A percentile compares a stretch with the other conserved stretches of the same genome.
Evolutionary conservation across 1,140 invertebrate species (phyloP).

Genomic region (Micrasema minimum): DNA sequence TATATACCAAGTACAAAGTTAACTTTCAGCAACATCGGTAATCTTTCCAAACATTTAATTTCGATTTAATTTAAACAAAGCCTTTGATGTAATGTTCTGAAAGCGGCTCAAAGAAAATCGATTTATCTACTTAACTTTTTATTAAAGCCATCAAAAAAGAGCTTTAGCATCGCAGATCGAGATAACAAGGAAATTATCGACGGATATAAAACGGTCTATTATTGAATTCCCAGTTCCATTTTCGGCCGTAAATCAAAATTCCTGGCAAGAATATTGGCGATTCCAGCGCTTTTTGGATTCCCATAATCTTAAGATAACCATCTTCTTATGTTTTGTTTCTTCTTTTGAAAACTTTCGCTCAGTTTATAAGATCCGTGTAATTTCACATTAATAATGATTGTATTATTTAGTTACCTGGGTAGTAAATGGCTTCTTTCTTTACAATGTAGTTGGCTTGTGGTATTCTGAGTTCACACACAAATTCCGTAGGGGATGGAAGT

Average conservation of each 20-base stretch:
- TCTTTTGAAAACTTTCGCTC: no score
- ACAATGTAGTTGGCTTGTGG: constrained; percentile 73
- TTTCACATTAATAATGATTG: no score
- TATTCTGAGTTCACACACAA: constrained; percentile 74
- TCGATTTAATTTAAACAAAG: constrained; percentile 3
- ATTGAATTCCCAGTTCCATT: constrained; percentile 38
- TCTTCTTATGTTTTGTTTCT: no score
- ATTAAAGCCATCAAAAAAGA: constrained; percentile 25
- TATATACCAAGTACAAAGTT: neutral
- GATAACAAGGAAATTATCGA: constrained; percentile 34
- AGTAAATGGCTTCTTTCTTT: constrained; percentile 73
- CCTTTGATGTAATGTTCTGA: constrained; percentile 26
- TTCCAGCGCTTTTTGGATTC: constrained; percentile 22
- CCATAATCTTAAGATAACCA: constrained; percentile 15
- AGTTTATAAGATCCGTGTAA: no score
- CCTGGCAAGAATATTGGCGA: constrained; percentile 20
- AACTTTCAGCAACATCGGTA: constrained; percentile 12
- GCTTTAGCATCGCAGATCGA: constrained; percentile 27
- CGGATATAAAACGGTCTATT: constrained; percentile 32
- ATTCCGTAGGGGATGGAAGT: constrained; percentile 69
- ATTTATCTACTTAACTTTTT: constrained; percentile 22
- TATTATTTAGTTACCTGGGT: constrained; percentile 70
- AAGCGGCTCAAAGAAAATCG: constrained; percentile 17
- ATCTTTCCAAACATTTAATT: constrained; percentile 23
- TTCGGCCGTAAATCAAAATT: constrained; percentile 34